These are phyloP conservation scores for Bos taurus DNA, from an alignment of 2,113 vertebrate species.

Conservation along the genomic window DNA sequence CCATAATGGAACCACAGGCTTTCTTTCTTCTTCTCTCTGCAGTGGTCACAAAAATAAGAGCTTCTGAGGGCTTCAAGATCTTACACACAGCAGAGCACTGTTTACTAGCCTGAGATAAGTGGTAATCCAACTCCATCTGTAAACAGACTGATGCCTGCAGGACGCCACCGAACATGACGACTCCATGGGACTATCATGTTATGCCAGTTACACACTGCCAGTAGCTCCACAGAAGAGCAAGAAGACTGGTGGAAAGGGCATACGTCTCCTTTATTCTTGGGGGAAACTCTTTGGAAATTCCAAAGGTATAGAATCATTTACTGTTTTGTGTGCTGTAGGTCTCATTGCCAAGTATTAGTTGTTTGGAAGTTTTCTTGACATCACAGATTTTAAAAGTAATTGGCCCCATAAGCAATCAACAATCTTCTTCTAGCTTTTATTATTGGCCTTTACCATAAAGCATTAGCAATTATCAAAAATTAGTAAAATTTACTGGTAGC, in stretches of 20 bases:
- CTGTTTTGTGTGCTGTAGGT: not conserved
- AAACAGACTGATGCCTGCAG: not conserved
- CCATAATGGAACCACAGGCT: not conserved
- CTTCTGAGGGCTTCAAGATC: not conserved
- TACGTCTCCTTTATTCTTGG: not conserved
- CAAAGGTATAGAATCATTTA: not conserved
- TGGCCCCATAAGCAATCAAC: not conserved
- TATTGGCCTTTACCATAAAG: not conserved
- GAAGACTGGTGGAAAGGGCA: not conserved
- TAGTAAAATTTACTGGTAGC: not conserved
- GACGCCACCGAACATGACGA: accelerated
- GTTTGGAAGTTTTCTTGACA: not conserved
- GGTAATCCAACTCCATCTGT: not conserved
- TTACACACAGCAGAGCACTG: not conserved
- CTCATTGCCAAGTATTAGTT: not conserved
- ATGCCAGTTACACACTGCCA: not conserved
- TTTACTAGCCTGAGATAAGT: not conserved
- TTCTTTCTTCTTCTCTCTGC: constrained; percentile 9
- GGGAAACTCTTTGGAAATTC: not conserved
- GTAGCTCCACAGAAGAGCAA: not conserved
- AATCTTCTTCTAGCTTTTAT: not conserved
- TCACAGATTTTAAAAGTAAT: not conserved
- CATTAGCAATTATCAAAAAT: not conserved
- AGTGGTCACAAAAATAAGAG: not conserved
- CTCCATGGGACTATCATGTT: not conserved